Evolutionary conservation across 1,140 invertebrate genomes (phyloP), one percentile per base, ranked within the genome.

Genomic region (Caenorhabditis briggsae): DNA sequence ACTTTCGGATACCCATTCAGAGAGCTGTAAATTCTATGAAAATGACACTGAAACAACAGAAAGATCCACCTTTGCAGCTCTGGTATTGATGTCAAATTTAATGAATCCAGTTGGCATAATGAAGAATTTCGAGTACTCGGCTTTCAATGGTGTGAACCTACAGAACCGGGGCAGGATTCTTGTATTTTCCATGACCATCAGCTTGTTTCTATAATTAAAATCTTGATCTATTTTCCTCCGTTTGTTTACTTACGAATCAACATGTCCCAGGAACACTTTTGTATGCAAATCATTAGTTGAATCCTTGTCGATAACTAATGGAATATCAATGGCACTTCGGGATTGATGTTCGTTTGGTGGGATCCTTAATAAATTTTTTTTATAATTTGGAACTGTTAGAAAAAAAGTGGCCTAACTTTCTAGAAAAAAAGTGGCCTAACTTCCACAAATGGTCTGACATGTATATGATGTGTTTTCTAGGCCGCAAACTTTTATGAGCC

Each of bases 241-340:
- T 0, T 3, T 33, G 16, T 50, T 20, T 16, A 58, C 56, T 82
- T 50, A 83, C 85, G 85, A 70, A 65, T 86, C 85, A 14, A 86
- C 46, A 61, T 86, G 85, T 20, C 85, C 85, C n/a, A 86, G 23
- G 25, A 86, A 83, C 6, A 59, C 85, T 82, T 74, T 70, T n/a
- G 70, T 56, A 41, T 74, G 65, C 2, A 86, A 48, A 25, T 86
- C 85, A 82, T 70, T 70, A 6, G 74, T 58, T 8, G 43, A 41
- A 41, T 86, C 85, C 55, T 86, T 86, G 16, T 86, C 55, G 65
- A 48, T 61, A 16, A 86, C 20, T 7, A 86, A 56, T 20, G 85
- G 85, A 53, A 86, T 70, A 25, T 61, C 41, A 41, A 86, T 50
- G 18, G 20, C 41, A 55, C 70, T 70, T 41, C 85, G 46, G 7